Conservation (phyloP, 2,888 invertebrate species). For the Macroteleia sp. region DNA sequence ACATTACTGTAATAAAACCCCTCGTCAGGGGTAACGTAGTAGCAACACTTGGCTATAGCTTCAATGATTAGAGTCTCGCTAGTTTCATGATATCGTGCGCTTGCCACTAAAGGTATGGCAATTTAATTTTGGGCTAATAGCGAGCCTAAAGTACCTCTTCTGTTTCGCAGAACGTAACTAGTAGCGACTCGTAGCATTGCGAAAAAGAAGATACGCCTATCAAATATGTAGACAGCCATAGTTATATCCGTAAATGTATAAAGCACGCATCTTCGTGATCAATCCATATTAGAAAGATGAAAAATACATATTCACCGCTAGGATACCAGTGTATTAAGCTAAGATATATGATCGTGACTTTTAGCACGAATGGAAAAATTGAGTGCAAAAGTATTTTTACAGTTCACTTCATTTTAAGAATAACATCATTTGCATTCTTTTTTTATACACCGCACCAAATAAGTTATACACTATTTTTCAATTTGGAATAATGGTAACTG, state of each 20-base stretch:
- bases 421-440: too few species aligned
- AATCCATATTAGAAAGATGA: constrained; percentile 59
- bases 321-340: constrained; percentile 33
- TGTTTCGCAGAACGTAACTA: constrained; percentile 61
- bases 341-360: constrained; percentile 45
- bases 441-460: too few species aligned
- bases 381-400: neutral
- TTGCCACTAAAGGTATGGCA: constrained; percentile 61
- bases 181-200: constrained; percentile 48
- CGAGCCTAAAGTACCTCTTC: constrained; percentile 56
- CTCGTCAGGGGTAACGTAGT: constrained; percentile 79
- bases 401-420: constrained; percentile 3
- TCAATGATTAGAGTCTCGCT: constrained; percentile 76
- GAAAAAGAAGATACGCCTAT: constrained; percentile 62
- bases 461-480: too few species aligned
- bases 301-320: constrained; percentile 42
- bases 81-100: constrained; percentile 73
- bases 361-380: constrained; percentile 13
- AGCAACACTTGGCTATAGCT: constrained; percentile 73
- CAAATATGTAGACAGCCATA: constrained; percentile 50
- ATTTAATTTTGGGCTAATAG: constrained; percentile 65
- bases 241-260: constrained; percentile 53
- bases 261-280: constrained; percentile 63
- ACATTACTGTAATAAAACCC: constrained; percentile 81
- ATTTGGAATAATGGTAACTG: too few species aligned